These are phyloP conservation scores for Brachionus koreanus DNA, from an alignment of 1,140 invertebrate genomes.

Conservation along the genomic window DNA sequence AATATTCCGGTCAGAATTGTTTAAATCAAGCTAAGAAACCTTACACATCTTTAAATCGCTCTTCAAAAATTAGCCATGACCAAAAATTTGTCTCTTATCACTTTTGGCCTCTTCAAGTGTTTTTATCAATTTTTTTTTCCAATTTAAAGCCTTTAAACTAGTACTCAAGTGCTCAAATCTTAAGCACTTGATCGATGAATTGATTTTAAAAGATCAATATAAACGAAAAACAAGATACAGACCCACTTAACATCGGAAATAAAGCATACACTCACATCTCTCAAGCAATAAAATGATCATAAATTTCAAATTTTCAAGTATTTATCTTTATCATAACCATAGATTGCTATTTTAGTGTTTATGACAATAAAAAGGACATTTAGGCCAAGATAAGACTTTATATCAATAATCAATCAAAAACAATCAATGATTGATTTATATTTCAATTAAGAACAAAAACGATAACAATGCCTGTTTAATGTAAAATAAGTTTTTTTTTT, in stretches of 20 bases:
- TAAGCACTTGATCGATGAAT: conserved; percentile 5
- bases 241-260: neutral
- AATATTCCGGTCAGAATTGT: neutral
- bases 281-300: neutral
- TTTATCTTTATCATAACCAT: conserved; percentile 18
- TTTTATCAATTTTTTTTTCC: conserved; percentile 7
- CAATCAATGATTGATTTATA: conserved; percentile 26
- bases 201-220: neutral
- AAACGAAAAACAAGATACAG: neutral
- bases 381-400: conserved; percentile 18
- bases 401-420: conserved; percentile 21
- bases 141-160: neutral
- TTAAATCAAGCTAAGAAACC: neutral
- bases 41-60: neutral
- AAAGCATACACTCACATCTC: neutral
- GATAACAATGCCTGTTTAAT: conserved; percentile 34
- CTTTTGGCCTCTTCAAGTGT: neutral
- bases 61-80: neutral
- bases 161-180: neutral
- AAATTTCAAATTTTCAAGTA: conserved; percentile 12
- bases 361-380: conserved; percentile 31
- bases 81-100: neutral
- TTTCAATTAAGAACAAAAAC: conserved; percentile 18
- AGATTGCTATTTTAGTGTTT: neutral
- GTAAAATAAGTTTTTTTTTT: neutral